Base-by-base conservation (phyloP, 2,888 invertebrate species). In the Noctua janthe region DNA sequence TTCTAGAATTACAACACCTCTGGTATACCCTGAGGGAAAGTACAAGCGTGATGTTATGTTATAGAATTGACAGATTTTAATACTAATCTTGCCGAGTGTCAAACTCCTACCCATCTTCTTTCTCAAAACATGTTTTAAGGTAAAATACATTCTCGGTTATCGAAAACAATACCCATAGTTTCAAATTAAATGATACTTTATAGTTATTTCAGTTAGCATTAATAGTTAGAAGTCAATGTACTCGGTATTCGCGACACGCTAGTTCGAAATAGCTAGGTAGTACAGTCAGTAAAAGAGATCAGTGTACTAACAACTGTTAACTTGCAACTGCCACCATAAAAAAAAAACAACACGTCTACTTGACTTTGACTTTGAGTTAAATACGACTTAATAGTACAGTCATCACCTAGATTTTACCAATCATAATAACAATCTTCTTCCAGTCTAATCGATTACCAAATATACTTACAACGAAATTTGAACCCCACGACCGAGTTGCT, bases 201-300 rank as follows among this genome's bases (percentile, higher is more conserved):
- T 66, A 56, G 80, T 71, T 83, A 83, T 79, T 81, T 86, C 29
- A 78, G 79, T 71, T 43, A 78, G 51, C 75, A 86, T 78, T 78
- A 72, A 67, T 77, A 20, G 59, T 39, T 76, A 47, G 54, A 73
- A 81, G 88, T 88, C 82, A 84, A 82, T 67, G 86, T 84, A 86
- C 84, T 49, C 78, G 54, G 49, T 56, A 86, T 86, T 78, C 69
- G 80, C 78, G 74, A 78, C 87, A 80, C 79, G 75, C 75, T 74
- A 80, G 80, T 82, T 88, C 35, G 43, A 84, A 87, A 86, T 87
- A 83, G 71, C 81, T 51, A 43, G 23, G 10, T 23, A 6, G 82
- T 81, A 81, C 82, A 29, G 49, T 29, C 7, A 8, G 54, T 7
- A 7, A 10, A 76, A 62, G 0, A 47, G 6, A 49, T 82, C 11